These are phyloP conservation scores for Chromoteleia sp. DNA, from an alignment of 2,888 invertebrate species.

Conservation along the genomic window DNA sequence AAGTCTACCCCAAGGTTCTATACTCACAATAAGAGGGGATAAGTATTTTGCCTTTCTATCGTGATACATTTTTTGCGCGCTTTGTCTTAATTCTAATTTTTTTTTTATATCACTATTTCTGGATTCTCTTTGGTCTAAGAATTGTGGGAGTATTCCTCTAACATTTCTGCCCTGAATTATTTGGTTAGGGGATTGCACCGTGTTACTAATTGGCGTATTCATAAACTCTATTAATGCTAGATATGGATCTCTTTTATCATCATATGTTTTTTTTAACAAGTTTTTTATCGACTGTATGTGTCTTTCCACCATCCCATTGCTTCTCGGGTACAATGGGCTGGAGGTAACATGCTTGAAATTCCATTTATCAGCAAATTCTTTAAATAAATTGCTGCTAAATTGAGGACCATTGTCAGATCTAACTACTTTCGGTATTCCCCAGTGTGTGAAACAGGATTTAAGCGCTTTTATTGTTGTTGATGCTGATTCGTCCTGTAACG, in stretches of 20 bases:
- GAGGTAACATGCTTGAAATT: conserved; percentile 61
- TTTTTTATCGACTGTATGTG: conserved; percentile 66
- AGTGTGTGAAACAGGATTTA: conserved; percentile 57
- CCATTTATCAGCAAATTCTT: conserved; percentile 55
- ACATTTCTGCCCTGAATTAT: conserved; percentile 37
- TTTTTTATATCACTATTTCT: too few species aligned
- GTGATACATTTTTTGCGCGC: conserved; percentile 39
- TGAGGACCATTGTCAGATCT: conserved; percentile 67
- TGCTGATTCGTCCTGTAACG: conserved; percentile 20
- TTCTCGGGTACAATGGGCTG: conserved; percentile 55
- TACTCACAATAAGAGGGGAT: too few species aligned
- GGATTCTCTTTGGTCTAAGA: conserved; percentile 1
- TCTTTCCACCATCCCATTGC: conserved; percentile 68
- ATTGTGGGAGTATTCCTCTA: conserved; percentile 48
- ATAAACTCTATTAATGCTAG: conserved; percentile 66
- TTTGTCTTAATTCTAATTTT: too few species aligned
- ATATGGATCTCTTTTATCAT: conserved; percentile 65
- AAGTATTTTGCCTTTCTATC: too few species aligned
- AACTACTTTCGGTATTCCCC: conserved; percentile 54
- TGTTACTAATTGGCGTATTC: conserved; percentile 56
- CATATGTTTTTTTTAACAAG: conserved; percentile 52
- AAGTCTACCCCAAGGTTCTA: too few species aligned
- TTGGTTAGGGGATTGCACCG: conserved; percentile 36
- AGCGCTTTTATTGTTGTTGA: conserved; percentile 35
- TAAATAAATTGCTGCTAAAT: conserved; percentile 51